Percentiles rank a stretch among this genome's conserved stretches.
phyloP scores from a whole-genome alignment of 2,888 invertebrate species.

The Lithophane leautieri region DNA sequence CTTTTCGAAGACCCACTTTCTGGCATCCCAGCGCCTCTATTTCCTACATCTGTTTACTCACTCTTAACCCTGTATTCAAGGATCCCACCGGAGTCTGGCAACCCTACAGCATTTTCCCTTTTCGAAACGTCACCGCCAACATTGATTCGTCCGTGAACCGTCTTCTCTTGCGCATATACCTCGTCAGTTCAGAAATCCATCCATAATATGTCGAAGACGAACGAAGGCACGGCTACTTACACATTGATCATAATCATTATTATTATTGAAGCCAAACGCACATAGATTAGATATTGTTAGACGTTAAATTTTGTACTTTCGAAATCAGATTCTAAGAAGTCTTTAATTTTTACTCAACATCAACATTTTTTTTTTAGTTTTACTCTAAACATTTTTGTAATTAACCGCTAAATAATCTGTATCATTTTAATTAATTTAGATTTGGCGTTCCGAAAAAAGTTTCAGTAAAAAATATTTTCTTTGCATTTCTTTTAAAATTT shows the following conservation, averaged over 20 bases:
- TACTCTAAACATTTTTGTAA: conserved; percentile 81
- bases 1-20: conserved; percentile 87
- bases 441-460: conserved; percentile 90
- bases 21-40: conserved; percentile 78
- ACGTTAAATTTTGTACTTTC: conserved; percentile 90
- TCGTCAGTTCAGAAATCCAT: conserved; percentile 68
- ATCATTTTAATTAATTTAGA: conserved; percentile 85
- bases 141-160: conserved; percentile 70
- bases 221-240: conserved; percentile 90
- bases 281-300: conserved; percentile 87
- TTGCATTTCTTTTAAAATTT: conserved; percentile 84
- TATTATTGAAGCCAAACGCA: conserved; percentile 88
- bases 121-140: conserved; percentile 73
- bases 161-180: conserved; percentile 61
- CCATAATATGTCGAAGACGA: conserved; percentile 84
- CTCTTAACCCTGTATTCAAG: conserved; percentile 85
- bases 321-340: conserved; percentile 90
- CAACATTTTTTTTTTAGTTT: conserved; percentile 79
- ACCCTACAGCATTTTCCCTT: conserved; percentile 71
- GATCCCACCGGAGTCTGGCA: conserved; percentile 72
- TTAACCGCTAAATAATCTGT: conserved; percentile 89
- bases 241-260: conserved; percentile 79
- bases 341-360: conserved; percentile 88
- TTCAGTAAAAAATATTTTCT: conserved; percentile 90
- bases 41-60: conserved; percentile 75